phyloP scores from a whole-genome alignment of 2,797 vertebrate species.

The Naso thynnoides region DNA sequence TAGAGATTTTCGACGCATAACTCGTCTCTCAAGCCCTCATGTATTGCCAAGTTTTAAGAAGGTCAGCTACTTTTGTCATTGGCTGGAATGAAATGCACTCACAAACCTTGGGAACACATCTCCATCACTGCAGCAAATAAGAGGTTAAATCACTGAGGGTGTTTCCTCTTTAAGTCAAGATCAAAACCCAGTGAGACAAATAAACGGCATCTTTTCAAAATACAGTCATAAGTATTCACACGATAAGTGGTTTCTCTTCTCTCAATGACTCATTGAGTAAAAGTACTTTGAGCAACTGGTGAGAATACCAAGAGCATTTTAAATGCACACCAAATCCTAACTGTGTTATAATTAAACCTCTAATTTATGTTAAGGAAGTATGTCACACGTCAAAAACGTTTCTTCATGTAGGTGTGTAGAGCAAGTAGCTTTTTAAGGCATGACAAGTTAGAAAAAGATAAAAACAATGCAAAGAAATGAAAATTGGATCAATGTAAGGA shows the following conservation, averaged over 20 bases:
- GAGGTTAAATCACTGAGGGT: not conserved
- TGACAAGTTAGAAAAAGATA: slow-evolving; percentile 22
- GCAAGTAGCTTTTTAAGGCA: slow-evolving; percentile 6
- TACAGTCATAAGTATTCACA: not conserved
- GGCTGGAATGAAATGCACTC: too few relatives aligned
- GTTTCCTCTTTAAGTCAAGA: not conserved
- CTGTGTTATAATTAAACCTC: slow-evolving; percentile 13
- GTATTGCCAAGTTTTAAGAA: too few relatives aligned
- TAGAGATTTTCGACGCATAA: too few relatives aligned
- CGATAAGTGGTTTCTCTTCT: not conserved
- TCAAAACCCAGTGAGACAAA: not conserved
- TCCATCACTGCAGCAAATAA: not conserved
- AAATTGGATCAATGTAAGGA: slow-evolving; percentile 18
- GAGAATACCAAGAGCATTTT: not conserved
- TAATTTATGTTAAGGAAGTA: slow-evolving; percentile 10
- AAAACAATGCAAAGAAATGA: slow-evolving; percentile 20
- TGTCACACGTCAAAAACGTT: slow-evolving; percentile 14
- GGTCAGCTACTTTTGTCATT: too few relatives aligned
- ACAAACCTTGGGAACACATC: too few relatives aligned
- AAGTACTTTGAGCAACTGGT: not conserved
- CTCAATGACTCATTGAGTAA: not conserved
- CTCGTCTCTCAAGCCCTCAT: too few relatives aligned
- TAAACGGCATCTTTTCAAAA: not conserved
- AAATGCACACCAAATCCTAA: not conserved
- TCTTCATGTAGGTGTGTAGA: not conserved